Base-by-base conservation (phyloP, 1,140 invertebrate species). In the Andricus grossulariae region DNA sequence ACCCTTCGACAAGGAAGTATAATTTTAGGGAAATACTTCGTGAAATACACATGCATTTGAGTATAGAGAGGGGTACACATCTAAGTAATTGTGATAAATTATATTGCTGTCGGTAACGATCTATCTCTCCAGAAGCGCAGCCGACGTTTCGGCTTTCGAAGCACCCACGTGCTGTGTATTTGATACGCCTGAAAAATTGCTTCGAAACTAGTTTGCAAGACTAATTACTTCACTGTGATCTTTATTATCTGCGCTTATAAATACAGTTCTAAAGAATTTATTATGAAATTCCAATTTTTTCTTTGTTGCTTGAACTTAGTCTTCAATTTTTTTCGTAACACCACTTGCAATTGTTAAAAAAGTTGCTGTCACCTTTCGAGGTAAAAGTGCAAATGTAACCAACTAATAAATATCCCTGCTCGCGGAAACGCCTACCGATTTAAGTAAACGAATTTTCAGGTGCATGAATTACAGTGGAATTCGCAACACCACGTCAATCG, bases 61-160 rank as follows among this genome's bases (percentile, higher is more conserved):
- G 32, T 16, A 39, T 16, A 16, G 15, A 15, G 25, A 5, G 15
- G 32, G 32, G 7, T 66, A 2, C 25, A 39, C 25, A 66, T 16
- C 25, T 39, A 66, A 66, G 32, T 39, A 15, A 66, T 66, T 45
- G 6, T 32, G n/a, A 45, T 66, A 32, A 66, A 66, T 66, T 66
- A 66, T 66, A 45, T 66, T 45, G 25, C 32, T 66, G 60, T 66
- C 60, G n/a, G 60, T 66, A 66, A 66, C 60, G 57, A 66, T 66
- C 57, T 66, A 45, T 66, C 60, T 66, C 60, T 66, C 32, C 25
- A 66, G 60, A 66, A 66, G 60, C 60, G 60, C 60, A 45, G 60
- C 60, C 60, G 60, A 66, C 60, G 25, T 66, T 66, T 66, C 60
- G 60, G 60, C 60, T 66, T 66, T 66, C 60, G 60, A 66, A 66